A percentile compares a stretch with the other conserved stretches of the same genome.
Evolutionary conservation across 2,888 invertebrate species (phyloP).

Genomic region (Troglohyphantes excavatus): DNA sequence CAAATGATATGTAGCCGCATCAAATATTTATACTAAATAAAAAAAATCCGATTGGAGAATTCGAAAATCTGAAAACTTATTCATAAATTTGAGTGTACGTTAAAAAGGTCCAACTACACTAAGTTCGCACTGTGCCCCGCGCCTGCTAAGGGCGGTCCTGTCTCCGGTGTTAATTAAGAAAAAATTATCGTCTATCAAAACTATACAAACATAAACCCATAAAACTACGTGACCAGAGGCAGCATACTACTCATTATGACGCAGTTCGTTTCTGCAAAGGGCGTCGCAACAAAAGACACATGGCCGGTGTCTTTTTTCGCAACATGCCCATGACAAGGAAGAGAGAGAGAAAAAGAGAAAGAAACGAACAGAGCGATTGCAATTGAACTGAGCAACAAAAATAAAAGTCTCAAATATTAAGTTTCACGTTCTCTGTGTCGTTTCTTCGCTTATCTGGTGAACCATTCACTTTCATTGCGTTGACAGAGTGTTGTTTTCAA

Average conservation of each 20-base stretch:
- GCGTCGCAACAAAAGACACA: constrained; percentile 55
- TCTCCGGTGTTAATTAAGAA: too few relatives aligned
- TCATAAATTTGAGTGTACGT: too few relatives aligned
- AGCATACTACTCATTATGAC: constrained; percentile 24
- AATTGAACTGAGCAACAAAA: background rate
- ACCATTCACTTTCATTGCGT: background rate
- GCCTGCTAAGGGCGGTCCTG: too few relatives aligned
- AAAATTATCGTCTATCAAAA: too few relatives aligned
- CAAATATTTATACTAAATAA: too few relatives aligned
- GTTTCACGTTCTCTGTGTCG: background rate
- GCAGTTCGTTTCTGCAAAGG: constrained; percentile 19
- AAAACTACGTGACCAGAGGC: constrained; percentile 25
- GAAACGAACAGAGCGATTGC: constrained; percentile 23
- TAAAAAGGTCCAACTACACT: too few relatives aligned
- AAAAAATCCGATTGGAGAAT: too few relatives aligned
- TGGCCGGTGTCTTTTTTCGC: constrained; percentile 44
- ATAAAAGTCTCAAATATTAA: background rate
- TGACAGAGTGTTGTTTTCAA: background rate
- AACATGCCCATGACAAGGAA: background rate
- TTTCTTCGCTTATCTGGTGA: constrained; percentile 12
- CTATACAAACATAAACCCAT: too few relatives aligned
- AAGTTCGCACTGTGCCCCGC: too few relatives aligned
- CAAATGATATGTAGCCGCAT: too few relatives aligned
- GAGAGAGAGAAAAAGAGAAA: background rate
- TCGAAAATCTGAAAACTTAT: too few relatives aligned